phyloP scores from a whole-genome alignment of 2,888 invertebrate species.

The Junonia oenone region DNA sequence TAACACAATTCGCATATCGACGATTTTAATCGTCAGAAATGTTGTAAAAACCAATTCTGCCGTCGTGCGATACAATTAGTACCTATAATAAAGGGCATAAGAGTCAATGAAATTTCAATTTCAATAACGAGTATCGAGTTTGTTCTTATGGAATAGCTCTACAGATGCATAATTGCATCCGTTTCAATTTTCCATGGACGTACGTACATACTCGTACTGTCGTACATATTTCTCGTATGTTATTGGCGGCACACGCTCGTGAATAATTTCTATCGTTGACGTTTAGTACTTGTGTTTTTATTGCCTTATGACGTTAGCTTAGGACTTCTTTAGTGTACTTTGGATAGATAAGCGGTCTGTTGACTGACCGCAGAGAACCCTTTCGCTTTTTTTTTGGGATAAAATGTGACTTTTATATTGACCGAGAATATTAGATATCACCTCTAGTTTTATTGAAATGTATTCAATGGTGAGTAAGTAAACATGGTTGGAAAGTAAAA shows the following conservation, averaged over 20 bases:
- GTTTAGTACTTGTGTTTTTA: neutral
- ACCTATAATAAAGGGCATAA: no score
- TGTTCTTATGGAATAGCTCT: neutral
- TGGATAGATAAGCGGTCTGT: neutral
- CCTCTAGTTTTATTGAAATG: neutral
- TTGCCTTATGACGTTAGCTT: neutral
- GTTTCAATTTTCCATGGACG: conserved; percentile 2
- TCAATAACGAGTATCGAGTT: neutral
- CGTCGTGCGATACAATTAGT: no score
- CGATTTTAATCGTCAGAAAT: no score
- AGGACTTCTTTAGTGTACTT: neutral
- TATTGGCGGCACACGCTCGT: conserved; percentile 2
- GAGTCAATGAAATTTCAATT: neutral
- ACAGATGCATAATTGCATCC: neutral
- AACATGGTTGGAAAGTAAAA: neutral
- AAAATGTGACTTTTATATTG: neutral
- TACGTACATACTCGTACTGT: no score
- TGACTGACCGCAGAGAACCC: neutral
- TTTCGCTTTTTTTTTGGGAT: neutral
- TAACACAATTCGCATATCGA: neutral
- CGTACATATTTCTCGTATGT: no score
- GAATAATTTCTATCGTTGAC: neutral
- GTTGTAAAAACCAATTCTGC: no score
- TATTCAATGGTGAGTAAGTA: neutral
- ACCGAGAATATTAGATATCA: neutral